Base-by-base conservation (phyloP, 2,888 invertebrate genomes). In the Synergus itoensis region DNA sequence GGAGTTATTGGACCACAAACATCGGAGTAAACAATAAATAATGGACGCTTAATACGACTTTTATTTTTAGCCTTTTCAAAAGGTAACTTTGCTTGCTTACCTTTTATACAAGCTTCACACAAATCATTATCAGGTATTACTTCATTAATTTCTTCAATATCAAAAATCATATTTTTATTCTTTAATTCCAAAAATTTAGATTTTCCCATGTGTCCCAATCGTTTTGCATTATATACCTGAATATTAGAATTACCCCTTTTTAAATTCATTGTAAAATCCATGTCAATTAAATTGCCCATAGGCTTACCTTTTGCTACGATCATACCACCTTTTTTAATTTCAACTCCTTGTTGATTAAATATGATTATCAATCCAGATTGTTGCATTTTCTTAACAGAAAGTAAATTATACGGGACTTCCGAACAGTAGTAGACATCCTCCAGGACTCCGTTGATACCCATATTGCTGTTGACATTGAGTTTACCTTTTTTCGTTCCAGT, bases 401-500 rank as follows among this genome's bases (percentile, higher is more conserved):
- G 80, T 40, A 89, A 79, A 80, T 90, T 90, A 82, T 90, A 84
- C 45, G 88, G 87, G 8, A 86, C 84, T 45, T 91, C 89, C 18
- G 85, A 76, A 77, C 87, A 87, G 80, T 83, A 91, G 4, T 91
- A 84, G 4, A 88, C 86, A 76, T 87, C 78, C 75, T 86, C 81
- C 16, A 87, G 77, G 11, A 67, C 63, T 57, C 83, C 86, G 63
- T 78, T 18, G 1, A 84, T 28, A 40, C 86, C 86, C 45, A 82
- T 79, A 64, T 89, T 84, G 77, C 83, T 89, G n/a, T 79, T 83
- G 9, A 90, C 85, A 43, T 85, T 78, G 4, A 92, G 79, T 53
- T 80, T 82, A 18, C 89, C 89, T 62, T 80, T 87, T 81, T 89
- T 88, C 0, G 87, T 89, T 5, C 88, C 89, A 77, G 80, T 79